These are phyloP conservation scores for Nymphalis urticae DNA, from an alignment of 2,888 invertebrate genomes.

Conservation along the genomic window DNA sequence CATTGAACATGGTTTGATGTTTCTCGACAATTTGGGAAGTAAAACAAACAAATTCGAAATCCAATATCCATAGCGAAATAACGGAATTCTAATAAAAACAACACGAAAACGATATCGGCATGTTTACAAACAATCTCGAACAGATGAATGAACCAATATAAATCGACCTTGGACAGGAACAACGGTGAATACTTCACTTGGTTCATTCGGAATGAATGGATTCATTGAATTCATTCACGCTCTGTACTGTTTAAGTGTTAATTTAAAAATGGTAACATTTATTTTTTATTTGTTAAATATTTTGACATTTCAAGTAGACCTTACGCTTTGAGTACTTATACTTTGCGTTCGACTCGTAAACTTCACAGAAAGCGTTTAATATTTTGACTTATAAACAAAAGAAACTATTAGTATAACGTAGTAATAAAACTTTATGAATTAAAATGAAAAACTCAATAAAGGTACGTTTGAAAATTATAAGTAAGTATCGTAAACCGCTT, in stretches of 20 bases:
- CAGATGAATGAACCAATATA: conserved; percentile 21
- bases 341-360: background rate
- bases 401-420: too few species aligned
- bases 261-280: background rate
- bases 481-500: too few species aligned
- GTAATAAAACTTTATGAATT: too few species aligned
- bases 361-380: background rate
- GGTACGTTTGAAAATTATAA: too few species aligned
- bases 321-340: background rate
- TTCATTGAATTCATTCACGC: conserved; percentile 2
- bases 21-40: background rate
- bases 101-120: conserved; percentile 1
- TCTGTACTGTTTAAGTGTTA: background rate
- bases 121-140: conserved; percentile 21
- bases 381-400: too few species aligned
- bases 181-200: conserved; percentile 2
- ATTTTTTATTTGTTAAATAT: background rate
- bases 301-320: background rate
- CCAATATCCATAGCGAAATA: conserved; percentile 5
- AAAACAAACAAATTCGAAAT: conserved; percentile 5
- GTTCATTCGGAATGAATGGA: conserved; percentile 12
- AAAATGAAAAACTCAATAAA: too few species aligned
- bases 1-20: background rate
- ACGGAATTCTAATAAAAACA: conserved; percentile 14
- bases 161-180: conserved; percentile 12